A percentile compares a stretch with the other conserved stretches of the same genome.
These are phyloP conservation scores for Xenentodon cancila DNA, from an alignment of 2,797 vertebrate genomes.

Conservation along the genomic window DNA sequence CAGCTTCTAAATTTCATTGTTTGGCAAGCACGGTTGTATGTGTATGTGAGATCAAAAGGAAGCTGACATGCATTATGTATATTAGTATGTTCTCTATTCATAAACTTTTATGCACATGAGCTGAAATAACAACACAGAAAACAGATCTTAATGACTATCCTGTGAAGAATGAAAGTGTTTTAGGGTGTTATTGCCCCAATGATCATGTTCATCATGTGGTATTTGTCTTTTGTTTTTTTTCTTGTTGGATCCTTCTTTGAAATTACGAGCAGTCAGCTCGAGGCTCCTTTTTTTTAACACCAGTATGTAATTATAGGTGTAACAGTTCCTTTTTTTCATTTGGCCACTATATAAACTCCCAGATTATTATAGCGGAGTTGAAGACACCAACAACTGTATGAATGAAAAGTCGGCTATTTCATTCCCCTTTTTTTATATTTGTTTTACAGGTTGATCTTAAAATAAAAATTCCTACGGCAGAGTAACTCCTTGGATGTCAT, in stretches of 20 bases:
- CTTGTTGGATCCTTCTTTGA: conserved; percentile 47
- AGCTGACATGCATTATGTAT: conserved; percentile 20
- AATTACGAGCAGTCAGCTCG: conserved; percentile 66
- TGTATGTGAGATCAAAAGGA: conserved; percentile 6
- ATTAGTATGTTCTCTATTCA: conserved; percentile 11
- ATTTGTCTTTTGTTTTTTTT: conserved; percentile 53
- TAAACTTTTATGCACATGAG: conserved; percentile 33
- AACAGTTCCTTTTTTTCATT: conserved; percentile 69
- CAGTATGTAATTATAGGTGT: conserved; percentile 72
- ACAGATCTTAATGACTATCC: conserved; percentile 60
- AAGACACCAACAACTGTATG: conserved; percentile 24
- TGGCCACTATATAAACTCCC: conserved; percentile 63
- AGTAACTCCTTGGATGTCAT: conserved; percentile 22
- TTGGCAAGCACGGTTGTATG: conserved; percentile 4
- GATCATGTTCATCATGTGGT: conserved; percentile 51
- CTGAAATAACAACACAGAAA: conserved; percentile 54
- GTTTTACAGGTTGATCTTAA: conserved; percentile 17
- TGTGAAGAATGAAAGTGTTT: conserved; percentile 63
- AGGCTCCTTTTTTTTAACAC: conserved; percentile 64
- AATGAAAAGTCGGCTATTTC: no score
- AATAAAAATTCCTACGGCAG: conserved; percentile 24
- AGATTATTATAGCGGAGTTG: conserved; percentile 64
- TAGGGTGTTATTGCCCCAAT: conserved; percentile 47
- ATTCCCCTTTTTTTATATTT: conserved; percentile 6
- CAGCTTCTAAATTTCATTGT: conserved; percentile 5